phyloP scores from a whole-genome alignment of 2,888 invertebrate genomes.

The Orthonevra nobilis region DNA sequence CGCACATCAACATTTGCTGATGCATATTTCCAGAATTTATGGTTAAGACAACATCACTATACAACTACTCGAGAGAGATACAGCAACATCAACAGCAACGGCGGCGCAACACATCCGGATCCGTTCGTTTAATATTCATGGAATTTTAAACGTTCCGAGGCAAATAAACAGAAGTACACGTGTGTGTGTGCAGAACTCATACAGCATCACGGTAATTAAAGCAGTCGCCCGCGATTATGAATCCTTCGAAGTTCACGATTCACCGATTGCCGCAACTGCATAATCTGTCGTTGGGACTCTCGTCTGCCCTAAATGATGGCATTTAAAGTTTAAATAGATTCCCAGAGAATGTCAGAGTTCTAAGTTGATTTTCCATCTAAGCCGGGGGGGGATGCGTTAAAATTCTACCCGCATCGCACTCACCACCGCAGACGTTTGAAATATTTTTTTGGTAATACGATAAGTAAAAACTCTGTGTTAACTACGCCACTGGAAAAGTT shows the following conservation, averaged over 20 bases:
- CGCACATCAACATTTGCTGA: background rate
- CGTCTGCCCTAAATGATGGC: background rate
- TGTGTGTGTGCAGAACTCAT: no score
- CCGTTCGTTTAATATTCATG: conserved; percentile 62
- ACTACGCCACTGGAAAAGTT: conserved; percentile 20
- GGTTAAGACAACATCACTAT: conserved; percentile 45
- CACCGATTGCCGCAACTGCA: conserved; percentile 31
- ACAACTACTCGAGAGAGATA: no score
- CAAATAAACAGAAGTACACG: conserved; percentile 56
- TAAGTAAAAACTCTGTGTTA: no score
- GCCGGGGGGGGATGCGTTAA: background rate
- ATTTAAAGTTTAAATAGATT: conserved; percentile 50
- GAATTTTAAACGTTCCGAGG: conserved; percentile 64
- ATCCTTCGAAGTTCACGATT: conserved; percentile 47
- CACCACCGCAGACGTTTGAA: background rate
- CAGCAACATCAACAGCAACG: background rate
- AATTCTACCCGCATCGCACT: no score
- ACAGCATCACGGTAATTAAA: conserved; percentile 17
- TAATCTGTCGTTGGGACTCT: conserved; percentile 7
- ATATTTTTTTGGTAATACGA: no score
- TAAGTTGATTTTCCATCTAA: conserved; percentile 7
- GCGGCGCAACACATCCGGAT: background rate
- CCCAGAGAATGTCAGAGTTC: conserved; percentile 25
- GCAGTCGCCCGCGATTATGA: conserved; percentile 39
- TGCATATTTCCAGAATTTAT: conserved; percentile 35